Evolutionary conservation across 2,888 invertebrate species (phyloP).

Genomic region (Drosophila quinaria): DNA sequence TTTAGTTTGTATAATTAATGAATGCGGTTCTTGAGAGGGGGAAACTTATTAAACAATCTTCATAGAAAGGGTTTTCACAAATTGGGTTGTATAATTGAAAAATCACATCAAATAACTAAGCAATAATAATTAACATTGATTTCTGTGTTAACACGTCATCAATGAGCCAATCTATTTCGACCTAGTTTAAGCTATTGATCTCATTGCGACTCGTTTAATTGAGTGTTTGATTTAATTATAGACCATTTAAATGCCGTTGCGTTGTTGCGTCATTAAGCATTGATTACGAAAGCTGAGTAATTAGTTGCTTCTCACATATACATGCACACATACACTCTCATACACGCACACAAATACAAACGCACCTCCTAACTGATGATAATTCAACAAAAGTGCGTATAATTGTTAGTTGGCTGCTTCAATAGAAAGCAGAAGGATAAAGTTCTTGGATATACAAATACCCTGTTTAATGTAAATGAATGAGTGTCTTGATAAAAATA

Average conservation of each 20-base stretch:
- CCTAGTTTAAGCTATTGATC: slow-evolving; percentile 21
- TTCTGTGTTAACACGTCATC: slow-evolving; percentile 45
- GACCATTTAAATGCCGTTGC: slow-evolving; percentile 62
- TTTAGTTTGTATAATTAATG: slow-evolving; percentile 64
- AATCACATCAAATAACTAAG: not conserved
- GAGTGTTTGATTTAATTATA: slow-evolving; percentile 78
- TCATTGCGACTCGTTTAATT: slow-evolving; percentile 57
- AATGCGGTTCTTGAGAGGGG: slow-evolving; percentile 10
- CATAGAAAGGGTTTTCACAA: not conserved
- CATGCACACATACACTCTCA: slow-evolving; percentile 11
- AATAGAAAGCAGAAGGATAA: not conserved
- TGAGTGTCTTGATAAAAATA: not conserved
- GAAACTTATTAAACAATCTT: slow-evolving; percentile 11
- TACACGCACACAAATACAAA: slow-evolving; percentile 8
- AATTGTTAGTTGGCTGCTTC: slow-evolving; percentile 44
- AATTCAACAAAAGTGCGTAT: slow-evolving; percentile 55
- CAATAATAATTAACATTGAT: not conserved
- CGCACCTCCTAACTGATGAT: slow-evolving; percentile 28
- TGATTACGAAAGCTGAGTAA: slow-evolving; percentile 72
- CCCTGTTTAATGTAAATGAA: not conserved
- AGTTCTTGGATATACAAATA: not conserved
- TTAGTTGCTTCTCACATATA: slow-evolving; percentile 49
- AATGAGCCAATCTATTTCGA: slow-evolving; percentile 33
- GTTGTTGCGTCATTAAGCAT: slow-evolving; percentile 71
- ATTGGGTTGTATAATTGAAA: slow-evolving; percentile 6